Percentiles rank a stretch among this genome's conserved stretches.
These are phyloP conservation scores for Meriones unguiculatus DNA, from an alignment of 2,113 vertebrate species.

Conservation along the genomic window DNA sequence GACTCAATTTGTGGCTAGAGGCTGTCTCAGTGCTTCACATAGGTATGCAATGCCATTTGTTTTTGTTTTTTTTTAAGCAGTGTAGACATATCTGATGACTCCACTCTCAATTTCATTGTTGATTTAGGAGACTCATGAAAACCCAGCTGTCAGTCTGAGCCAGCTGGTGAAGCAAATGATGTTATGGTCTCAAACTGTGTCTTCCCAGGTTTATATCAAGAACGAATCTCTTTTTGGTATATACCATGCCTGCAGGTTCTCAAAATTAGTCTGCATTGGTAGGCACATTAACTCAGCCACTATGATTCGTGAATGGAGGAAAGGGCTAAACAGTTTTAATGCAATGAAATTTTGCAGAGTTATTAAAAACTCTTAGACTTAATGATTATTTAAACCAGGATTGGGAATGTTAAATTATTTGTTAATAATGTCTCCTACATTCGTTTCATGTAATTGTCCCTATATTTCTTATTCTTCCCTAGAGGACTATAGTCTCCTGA, in stretches of 20 bases:
- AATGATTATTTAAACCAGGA: constrained; percentile 34
- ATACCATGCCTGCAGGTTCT: neutral
- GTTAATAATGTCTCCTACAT: neutral
- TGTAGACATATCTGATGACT: constrained; percentile 51
- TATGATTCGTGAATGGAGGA: neutral
- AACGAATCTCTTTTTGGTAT: neutral
- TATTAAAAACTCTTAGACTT: neutral
- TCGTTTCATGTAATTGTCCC: neutral
- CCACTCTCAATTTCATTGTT: constrained; percentile 42
- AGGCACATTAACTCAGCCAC: neutral
- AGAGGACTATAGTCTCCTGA: neutral
- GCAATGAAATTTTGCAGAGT: neutral
- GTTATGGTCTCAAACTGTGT: neutral
- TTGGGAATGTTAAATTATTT: neutral
- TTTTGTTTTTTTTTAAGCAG: neutral
- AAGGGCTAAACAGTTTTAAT: neutral
- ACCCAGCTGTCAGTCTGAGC: constrained; percentile 15
- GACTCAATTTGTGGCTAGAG: constrained; percentile 11
- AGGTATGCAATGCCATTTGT: constrained; percentile 27
- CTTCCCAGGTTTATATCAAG: neutral
- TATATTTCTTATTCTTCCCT: neutral
- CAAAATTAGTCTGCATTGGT: neutral
- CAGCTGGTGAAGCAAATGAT: constrained; percentile 50
- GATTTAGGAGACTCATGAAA: constrained; percentile 59
- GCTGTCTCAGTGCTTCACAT: constrained; percentile 21